A percentile compares a stretch with the other conserved stretches of the same genome.
Conservation (phyloP, 2,113 vertebrate species). For the Pavo muticus region DNA sequence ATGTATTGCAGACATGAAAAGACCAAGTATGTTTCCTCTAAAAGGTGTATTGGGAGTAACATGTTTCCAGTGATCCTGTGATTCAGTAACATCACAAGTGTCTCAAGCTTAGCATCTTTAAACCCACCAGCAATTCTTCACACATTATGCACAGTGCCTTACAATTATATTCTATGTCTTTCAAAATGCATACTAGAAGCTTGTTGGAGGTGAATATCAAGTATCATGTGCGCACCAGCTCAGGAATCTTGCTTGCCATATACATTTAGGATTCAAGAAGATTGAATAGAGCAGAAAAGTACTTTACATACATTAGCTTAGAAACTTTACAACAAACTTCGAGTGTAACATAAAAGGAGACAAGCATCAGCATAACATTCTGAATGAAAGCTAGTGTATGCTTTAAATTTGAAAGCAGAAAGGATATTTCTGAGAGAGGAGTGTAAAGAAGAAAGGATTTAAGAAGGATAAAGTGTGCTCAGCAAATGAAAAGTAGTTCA, state of each 20-base stretch:
- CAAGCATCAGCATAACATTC: neutral
- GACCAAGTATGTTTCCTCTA: neutral
- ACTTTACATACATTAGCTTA: conserved; percentile 5
- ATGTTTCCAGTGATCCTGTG: neutral
- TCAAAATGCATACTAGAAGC: neutral
- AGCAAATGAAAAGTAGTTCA: neutral
- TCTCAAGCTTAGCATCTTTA: neutral
- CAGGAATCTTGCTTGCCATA: neutral
- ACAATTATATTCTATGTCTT: neutral
- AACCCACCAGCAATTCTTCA: neutral
- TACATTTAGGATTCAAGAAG: conserved; percentile 5
- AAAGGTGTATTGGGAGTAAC: neutral
- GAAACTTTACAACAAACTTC: neutral
- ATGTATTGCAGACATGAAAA: neutral
- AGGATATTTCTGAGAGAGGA: neutral
- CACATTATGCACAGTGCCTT: neutral
- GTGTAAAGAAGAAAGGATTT: conserved; percentile 7
- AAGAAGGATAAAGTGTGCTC: neutral
- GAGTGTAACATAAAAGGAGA: neutral
- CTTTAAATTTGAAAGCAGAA: conserved; percentile 6
- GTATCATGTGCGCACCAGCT: neutral
- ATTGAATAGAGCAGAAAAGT: neutral
- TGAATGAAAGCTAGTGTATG: neutral
- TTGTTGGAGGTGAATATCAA: neutral
- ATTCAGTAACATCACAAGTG: neutral